These are phyloP conservation scores for Oreamnos americanus DNA, from an alignment of 2,113 vertebrate species.

Conservation along the genomic window DNA sequence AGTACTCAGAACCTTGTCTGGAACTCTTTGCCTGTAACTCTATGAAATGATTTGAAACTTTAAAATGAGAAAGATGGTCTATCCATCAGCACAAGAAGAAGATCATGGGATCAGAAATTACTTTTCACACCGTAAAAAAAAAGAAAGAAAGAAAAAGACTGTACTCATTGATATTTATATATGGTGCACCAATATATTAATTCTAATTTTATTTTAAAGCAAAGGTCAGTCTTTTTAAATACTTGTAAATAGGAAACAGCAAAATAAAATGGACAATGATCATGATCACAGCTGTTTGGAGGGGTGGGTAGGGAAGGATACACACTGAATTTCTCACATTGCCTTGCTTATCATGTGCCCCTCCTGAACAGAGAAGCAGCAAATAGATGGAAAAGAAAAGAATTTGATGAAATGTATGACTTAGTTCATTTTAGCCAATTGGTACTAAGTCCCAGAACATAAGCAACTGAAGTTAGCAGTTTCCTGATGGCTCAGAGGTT, in stretches of 20 bases:
- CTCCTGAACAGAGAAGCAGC: not conserved
- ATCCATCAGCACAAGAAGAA: not conserved
- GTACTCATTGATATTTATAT: not conserved
- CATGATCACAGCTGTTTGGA: not conserved
- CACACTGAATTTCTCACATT: not conserved
- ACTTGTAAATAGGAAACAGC: not conserved
- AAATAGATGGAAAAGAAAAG: not conserved
- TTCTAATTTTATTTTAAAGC: not conserved
- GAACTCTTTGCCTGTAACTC: not conserved
- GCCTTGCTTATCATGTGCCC: fast-evolving
- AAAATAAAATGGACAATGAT: not conserved
- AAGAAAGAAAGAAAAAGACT: not conserved
- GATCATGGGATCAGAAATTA: not conserved
- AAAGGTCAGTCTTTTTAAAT: not conserved
- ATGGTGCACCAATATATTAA: not conserved
- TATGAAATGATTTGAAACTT: not conserved
- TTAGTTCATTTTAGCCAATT: not conserved
- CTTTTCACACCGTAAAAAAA: not conserved
- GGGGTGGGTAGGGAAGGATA: fast-evolving
- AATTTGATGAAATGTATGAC: not conserved
- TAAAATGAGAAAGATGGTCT: not conserved
- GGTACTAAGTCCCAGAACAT: not conserved
- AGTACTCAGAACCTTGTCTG: not conserved
- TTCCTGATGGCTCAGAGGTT: too few relatives aligned
- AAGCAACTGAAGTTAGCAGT: too few relatives aligned